Evolutionary conservation across 2,888 invertebrate species (phyloP).

Genomic region (Philaethria dido): DNA sequence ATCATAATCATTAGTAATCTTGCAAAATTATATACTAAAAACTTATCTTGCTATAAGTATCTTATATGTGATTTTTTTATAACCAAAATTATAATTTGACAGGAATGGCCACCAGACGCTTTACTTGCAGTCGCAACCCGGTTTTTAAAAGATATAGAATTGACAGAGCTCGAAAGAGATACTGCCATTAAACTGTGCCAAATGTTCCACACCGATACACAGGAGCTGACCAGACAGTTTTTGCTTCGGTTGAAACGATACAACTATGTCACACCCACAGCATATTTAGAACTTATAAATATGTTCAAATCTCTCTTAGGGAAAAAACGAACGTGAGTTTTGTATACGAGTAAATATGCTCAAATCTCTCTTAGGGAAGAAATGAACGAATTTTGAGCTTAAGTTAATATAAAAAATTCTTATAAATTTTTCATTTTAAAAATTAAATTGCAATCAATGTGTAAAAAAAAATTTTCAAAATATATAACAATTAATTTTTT

Average conservation of each 20-base stretch:
- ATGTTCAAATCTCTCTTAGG: slow-evolving; percentile 92
- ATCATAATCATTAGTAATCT: too few species aligned
- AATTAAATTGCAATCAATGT: too few species aligned
- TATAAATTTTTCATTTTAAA: too few species aligned
- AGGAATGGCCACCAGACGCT: slow-evolving; percentile 97
- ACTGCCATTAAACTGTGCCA: slow-evolving; percentile 95
- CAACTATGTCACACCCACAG: slow-evolving; percentile 97
- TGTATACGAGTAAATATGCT: slow-evolving; percentile 90
- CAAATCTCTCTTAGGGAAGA: slow-evolving; percentile 89
- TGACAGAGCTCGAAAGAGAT: slow-evolving; percentile 88
- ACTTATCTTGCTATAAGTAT: background rate
- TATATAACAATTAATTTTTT: too few species aligned
- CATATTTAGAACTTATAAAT: slow-evolving; percentile 95
- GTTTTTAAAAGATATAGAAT: slow-evolving; percentile 91
- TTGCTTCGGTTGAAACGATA: slow-evolving; percentile 85
- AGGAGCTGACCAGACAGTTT: slow-evolving; percentile 87
- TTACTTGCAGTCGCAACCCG: slow-evolving; percentile 93
- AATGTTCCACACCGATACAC: slow-evolving; percentile 93
- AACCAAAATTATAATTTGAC: background rate
- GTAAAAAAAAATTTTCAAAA: too few species aligned
- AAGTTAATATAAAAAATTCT: too few species aligned
- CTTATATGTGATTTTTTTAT: background rate
- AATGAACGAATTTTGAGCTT: slow-evolving; percentile 83
- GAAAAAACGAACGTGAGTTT: slow-evolving; percentile 89
- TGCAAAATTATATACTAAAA: too few species aligned